Base-by-base conservation (phyloP, 1,140 invertebrate genomes). In the Belonocnema kinseyi region DNA sequence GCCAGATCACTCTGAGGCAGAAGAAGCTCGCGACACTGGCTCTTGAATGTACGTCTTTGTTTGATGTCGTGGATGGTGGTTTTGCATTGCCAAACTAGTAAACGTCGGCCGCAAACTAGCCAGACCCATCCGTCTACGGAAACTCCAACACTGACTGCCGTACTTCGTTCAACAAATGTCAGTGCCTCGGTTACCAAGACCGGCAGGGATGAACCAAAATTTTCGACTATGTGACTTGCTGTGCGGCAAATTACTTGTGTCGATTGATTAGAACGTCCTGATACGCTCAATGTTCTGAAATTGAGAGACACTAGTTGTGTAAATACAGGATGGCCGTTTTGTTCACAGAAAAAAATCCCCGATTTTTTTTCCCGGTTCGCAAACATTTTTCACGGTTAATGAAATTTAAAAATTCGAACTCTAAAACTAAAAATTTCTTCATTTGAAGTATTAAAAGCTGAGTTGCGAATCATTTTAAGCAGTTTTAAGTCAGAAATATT, bases 1-100 rank as follows among this genome's bases (percentile, higher is more conserved):
- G 96, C 96, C 16, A 99, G 92, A 90, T 98, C 97, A 88, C 97
- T 98, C 71, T 97, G 96, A 1, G 97, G 97, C 16, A 99, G 88
- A 3, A 95, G 95, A 4, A 99, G 90, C 88, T 99, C 97, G 78
- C 95, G 93, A 88, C 96, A 97, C 83, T 94, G 93, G 11, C 90
- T 93, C 26, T 90, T 91, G 77, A 89, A 89, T 0, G 88, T 83
- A 46, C 91, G 88, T 71, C 89, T 85, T 77, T 91, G 91, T 75
- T 88, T 91, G 7, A 87, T 79, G 80, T 88, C 84, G 53, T 85
- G 87, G 77, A 86, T 85, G 40, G 80, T 90, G 51, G 87, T 85
- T 92, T 95, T 94, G 87, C 95, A 97, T 66, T 96, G 95, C 98
- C 98, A 99, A 19, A 98, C 94, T 21, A 98, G 93, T 3, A 98